phyloP scores from a whole-genome alignment of 2,888 invertebrate genomes.

The Cryptus armator region DNA sequence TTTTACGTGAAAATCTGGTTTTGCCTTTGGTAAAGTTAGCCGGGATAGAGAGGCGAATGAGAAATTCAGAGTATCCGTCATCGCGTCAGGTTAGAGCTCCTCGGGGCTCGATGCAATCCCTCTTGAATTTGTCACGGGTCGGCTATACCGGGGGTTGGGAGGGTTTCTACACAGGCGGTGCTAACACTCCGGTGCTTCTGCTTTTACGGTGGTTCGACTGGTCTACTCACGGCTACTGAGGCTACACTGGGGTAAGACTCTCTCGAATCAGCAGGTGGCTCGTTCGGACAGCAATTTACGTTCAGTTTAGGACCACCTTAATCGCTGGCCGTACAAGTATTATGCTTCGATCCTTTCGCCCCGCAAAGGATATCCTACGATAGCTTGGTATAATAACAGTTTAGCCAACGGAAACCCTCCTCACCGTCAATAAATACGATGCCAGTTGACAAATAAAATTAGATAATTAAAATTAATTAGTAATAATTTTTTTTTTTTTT shows the following conservation, averaged over 20 bases:
- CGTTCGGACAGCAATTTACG: constrained; percentile 76
- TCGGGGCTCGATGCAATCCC: constrained; percentile 54
- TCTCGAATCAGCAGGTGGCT: constrained; percentile 79
- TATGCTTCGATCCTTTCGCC: neutral
- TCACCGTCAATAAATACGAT: too few relatives aligned
- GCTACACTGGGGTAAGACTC: constrained; percentile 25
- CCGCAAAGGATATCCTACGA: neutral
- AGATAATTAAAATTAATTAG: too few relatives aligned
- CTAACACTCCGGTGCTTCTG: constrained; percentile 26
- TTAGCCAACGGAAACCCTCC: neutral
- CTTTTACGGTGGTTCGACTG: constrained; percentile 43
- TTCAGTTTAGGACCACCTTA: constrained; percentile 71
- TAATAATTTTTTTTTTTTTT: too few relatives aligned
- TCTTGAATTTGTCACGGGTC: constrained; percentile 61
- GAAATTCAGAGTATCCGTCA: constrained; percentile 45
- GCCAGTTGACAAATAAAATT: too few relatives aligned
- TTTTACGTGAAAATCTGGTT: constrained; percentile 55
- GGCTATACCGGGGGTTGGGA: constrained; percentile 16
- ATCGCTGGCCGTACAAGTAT: constrained; percentile 60
- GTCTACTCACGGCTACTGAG: constrained; percentile 29
- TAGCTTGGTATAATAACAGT: neutral
- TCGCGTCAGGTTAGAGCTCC: constrained; percentile 55
- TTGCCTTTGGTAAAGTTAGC: neutral
- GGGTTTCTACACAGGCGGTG: constrained; percentile 2
- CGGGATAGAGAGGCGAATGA: constrained; percentile 9